Percentiles rank a stretch among this genome's conserved stretches.
Evolutionary conservation across 1,140 invertebrate genomes (phyloP).

Genomic region (Asbolus verrucosus): DNA sequence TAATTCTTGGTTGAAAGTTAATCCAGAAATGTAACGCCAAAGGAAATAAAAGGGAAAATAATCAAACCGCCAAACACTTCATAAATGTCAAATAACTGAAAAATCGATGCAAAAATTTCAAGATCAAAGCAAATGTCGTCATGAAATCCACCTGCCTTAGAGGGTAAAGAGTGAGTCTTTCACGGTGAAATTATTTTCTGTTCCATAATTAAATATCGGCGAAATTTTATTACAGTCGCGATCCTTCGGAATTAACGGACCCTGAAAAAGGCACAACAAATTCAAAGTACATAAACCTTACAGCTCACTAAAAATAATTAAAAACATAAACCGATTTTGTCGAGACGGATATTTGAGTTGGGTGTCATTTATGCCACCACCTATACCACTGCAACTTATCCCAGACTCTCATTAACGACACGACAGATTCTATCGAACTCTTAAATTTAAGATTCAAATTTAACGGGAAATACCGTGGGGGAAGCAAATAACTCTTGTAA

Average conservation of each 20-base stretch:
- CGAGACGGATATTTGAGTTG: no score
- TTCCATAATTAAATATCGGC: neutral
- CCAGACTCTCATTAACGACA: neutral
- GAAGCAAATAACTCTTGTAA: constrained; percentile 1
- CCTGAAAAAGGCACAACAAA: neutral
- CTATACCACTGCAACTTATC: no score
- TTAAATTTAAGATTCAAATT: constrained; percentile 8
- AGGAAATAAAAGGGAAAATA: no score
- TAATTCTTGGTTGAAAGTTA: no score
- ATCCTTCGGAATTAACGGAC: neutral
- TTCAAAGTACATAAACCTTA: neutral
- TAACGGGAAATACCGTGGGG: neutral
- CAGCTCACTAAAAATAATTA: no score
- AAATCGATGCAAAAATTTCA: constrained; percentile 4
- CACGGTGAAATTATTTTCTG: constrained; percentile 14
- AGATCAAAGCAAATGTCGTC: constrained; percentile 9
- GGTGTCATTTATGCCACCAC: no score
- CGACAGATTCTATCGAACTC: constrained; percentile 8
- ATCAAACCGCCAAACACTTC: neutral
- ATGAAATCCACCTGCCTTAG: neutral
- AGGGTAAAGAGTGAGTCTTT: constrained; percentile 1
- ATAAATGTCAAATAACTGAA: constrained; percentile 2
- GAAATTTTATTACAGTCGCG: neutral
- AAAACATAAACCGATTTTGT: no score
- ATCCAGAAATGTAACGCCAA: no score